Conservation (phyloP, 2,888 invertebrate genomes). For the Aspidapion aeneum region DNA sequence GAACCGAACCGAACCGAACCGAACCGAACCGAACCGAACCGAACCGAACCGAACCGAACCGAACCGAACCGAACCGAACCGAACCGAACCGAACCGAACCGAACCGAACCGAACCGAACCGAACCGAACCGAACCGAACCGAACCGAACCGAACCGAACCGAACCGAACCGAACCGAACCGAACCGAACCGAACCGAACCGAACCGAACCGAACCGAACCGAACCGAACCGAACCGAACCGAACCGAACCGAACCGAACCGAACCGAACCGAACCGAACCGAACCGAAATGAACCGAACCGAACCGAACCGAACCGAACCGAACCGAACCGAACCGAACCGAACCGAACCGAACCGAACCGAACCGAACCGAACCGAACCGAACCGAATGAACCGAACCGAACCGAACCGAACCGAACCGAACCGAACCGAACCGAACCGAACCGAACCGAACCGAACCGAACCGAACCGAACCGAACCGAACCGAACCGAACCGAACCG, state of each 20-base stretch:
- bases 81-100: constrained; percentile 4
- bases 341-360: too few species aligned
- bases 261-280: constrained; percentile 3
- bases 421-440: constrained; percentile 4
- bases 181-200: constrained; percentile 4
- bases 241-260: constrained; percentile 4
- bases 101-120: constrained; percentile 4
- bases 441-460: constrained; percentile 4
- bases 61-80: constrained; percentile 4
- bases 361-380: too few species aligned
- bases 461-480: constrained; percentile 4
- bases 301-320: too few species aligned
- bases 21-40: constrained; percentile 4
- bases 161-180: constrained; percentile 4
- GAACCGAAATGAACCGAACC: too few species aligned
- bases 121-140: constrained; percentile 4
- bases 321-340: too few species aligned
- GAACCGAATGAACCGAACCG: too few species aligned
- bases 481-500: constrained; percentile 1
- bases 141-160: constrained; percentile 4
- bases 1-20: constrained; percentile 4
- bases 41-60: constrained; percentile 4
- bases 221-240: constrained; percentile 1
- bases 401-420: too few species aligned
- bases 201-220: constrained; percentile 4